These are phyloP conservation scores for Chlamydotis undulata DNA, from an alignment of 2,113 vertebrate species.

Conservation along the genomic window DNA sequence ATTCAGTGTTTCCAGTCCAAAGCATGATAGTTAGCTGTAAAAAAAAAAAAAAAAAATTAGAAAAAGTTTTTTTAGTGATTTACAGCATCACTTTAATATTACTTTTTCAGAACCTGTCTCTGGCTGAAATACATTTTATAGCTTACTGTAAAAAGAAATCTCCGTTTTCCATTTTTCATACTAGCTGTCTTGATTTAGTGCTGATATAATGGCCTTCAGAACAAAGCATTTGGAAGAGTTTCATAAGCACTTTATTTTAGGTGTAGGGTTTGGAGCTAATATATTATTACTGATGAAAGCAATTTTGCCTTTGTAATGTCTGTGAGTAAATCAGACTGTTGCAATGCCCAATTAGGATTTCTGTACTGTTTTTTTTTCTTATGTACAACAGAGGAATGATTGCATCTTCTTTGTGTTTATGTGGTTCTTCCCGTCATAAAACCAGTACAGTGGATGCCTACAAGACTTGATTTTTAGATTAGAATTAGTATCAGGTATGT, in stretches of 20 bases:
- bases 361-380: background rate
- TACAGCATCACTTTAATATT: constrained; percentile 3
- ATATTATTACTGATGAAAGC: constrained; percentile 24
- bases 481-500: background rate
- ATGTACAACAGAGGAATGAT: background rate
- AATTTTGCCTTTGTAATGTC: constrained; percentile 31
- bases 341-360: background rate
- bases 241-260: constrained; percentile 59
- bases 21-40: background rate
- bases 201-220: constrained; percentile 55
- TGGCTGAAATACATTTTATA: constrained; percentile 28
- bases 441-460: background rate
- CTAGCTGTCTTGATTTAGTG: constrained; percentile 50
- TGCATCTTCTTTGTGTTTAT: background rate
- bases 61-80: background rate
- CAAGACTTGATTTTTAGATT: background rate
- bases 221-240: constrained; percentile 43
- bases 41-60: background rate
- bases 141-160: constrained; percentile 54
- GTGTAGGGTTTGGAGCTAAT: constrained; percentile 38
- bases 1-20: background rate
- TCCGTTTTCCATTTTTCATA: constrained; percentile 50
- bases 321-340: background rate
- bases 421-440: background rate
- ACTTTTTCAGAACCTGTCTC: background rate